A percentile compares a stretch with the other conserved stretches of the same genome.
Conservation (phyloP, 2,113 vertebrate species). For the Phoxinus phoxinus region DNA sequence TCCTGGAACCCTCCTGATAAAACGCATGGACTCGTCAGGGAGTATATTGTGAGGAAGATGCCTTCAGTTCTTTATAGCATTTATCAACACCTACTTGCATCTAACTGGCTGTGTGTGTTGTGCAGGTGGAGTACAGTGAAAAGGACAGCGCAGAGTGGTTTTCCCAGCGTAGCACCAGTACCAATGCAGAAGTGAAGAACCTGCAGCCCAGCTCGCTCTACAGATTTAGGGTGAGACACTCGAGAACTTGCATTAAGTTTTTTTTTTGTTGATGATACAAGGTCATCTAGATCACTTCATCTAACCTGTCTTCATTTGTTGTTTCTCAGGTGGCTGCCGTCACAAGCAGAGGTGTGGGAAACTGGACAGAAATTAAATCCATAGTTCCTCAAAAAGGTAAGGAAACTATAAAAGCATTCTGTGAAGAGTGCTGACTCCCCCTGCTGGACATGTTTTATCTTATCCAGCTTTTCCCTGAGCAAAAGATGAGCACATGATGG, state of each 20-base stretch:
- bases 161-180: conserved; percentile 77
- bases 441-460: conserved; percentile 50
- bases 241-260: neutral
- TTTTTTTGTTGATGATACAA: neutral
- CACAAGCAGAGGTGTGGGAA: conserved; percentile 91
- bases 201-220: conserved; percentile 80
- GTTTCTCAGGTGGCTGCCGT: conserved; percentile 89
- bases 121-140: conserved; percentile 88
- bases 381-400: conserved; percentile 88
- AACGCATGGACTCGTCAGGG: conserved; percentile 86
- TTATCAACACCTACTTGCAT: neutral
- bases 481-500: no score
- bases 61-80: neutral
- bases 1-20: conserved; percentile 85
- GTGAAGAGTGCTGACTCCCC: conserved; percentile 34
- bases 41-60: conserved; percentile 89
- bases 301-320: neutral
- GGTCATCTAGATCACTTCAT: neutral
- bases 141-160: conserved; percentile 83
- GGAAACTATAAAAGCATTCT: conserved; percentile 39
- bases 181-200: conserved; percentile 78
- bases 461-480: no score
- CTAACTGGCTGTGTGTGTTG: conserved; percentile 12
- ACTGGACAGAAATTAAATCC: conserved; percentile 91
- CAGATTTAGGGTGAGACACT: conserved; percentile 83